A percentile compares a stretch with the other conserved stretches of the same genome.
Evolutionary conservation across 1,140 invertebrate species (phyloP).

Genomic region (Nylanderia fulva): DNA sequence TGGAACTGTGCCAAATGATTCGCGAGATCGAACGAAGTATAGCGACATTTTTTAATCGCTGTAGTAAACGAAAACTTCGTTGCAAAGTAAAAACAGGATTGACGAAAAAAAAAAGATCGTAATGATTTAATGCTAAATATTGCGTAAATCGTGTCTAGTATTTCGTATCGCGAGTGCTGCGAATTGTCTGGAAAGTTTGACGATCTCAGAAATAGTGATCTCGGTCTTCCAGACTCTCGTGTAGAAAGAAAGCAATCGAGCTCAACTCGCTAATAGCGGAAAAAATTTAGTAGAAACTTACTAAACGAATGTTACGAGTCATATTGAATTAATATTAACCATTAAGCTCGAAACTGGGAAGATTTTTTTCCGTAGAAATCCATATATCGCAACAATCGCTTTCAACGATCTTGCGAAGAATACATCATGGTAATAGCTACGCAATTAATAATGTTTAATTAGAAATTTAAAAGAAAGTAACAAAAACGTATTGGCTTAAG

Average conservation of each 20-base stretch:
- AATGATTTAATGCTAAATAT: background rate
- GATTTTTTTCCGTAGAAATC: background rate
- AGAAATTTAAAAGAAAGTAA: conserved; percentile 11
- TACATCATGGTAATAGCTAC: background rate
- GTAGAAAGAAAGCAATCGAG: background rate
- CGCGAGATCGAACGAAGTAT: background rate
- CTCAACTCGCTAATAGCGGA: conserved; percentile 19
- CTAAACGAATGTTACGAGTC: background rate
- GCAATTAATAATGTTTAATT: background rate
- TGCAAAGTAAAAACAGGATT: background rate
- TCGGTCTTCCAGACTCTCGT: background rate
- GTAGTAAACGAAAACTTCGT: background rate
- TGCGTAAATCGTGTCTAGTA: background rate
- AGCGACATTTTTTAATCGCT: conserved; percentile 5
- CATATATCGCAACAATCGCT: background rate
- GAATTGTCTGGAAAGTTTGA: conserved; percentile 12
- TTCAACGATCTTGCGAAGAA: background rate
- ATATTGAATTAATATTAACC: background rate
- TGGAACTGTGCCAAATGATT: conserved; percentile 60
- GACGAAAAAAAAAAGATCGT: too few species aligned
- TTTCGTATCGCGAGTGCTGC: conserved; percentile 17
- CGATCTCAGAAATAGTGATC: conserved; percentile 45
- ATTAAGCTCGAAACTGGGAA: background rate
- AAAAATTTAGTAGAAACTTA: conserved; percentile 7
- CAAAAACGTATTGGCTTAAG: background rate